Evolutionary conservation across 2,888 invertebrate genomes (phyloP).

Genomic region (Metacarcinus magister): DNA sequence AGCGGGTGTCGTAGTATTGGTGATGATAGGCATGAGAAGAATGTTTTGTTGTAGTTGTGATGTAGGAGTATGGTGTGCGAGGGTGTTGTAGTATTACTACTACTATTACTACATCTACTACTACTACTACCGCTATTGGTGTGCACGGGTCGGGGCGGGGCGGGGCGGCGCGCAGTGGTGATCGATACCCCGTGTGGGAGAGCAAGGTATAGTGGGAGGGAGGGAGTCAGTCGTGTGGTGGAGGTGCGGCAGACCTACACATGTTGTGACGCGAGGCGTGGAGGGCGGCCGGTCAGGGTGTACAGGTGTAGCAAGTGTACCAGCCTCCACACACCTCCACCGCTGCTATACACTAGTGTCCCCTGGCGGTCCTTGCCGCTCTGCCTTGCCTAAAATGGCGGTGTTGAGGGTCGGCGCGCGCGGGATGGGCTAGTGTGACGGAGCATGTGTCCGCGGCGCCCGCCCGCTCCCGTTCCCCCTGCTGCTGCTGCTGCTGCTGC

Average conservation of each 20-base stretch:
- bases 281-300: conserved; percentile 57
- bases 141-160: conserved; percentile 34
- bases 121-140: not conserved
- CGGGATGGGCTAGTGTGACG: conserved; percentile 79
- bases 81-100: not conserved
- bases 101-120: not conserved
- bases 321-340: conserved; percentile 30
- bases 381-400: conserved; percentile 81
- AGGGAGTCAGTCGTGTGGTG: conserved; percentile 63
- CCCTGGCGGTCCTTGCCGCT: conserved; percentile 69
- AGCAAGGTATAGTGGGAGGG: not conserved
- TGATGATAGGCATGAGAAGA: not conserved
- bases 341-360: conserved; percentile 31
- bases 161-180: conserved; percentile 7
- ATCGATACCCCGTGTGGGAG: conserved; percentile 57
- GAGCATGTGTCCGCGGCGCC: conserved; percentile 79
- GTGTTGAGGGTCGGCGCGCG: conserved; percentile 72
- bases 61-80: not conserved
- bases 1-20: not conserved
- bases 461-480: conserved; percentile 76
- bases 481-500: conserved; percentile 73
- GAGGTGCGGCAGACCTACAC: conserved; percentile 53
- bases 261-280: conserved; percentile 43
- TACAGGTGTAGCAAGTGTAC: conserved; percentile 63
- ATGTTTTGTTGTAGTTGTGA: not conserved